phyloP scores from a whole-genome alignment of 2,797 vertebrate genomes.

The Psittacula derbiana region DNA sequence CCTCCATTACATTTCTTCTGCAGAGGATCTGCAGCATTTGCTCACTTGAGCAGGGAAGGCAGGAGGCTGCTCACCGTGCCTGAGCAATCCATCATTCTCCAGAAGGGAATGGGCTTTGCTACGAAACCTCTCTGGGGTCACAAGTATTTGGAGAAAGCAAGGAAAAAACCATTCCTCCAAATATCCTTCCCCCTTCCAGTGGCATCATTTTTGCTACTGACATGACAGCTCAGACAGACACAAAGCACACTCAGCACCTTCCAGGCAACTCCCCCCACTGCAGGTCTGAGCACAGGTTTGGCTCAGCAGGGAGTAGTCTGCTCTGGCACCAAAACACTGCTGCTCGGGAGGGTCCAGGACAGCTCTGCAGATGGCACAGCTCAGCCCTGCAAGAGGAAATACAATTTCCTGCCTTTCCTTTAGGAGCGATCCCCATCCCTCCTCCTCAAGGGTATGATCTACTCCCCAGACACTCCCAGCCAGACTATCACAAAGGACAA shows the following conservation, averaged over 20 bases:
- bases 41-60: background rate
- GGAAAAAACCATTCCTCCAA: background rate
- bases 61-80: background rate
- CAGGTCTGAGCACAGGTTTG: background rate
- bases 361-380: background rate
- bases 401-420: background rate
- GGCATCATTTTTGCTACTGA: background rate
- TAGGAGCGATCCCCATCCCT: background rate
- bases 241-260: background rate
- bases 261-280: fast-evolving
- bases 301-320: background rate
- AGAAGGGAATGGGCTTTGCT: background rate
- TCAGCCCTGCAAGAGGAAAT: background rate
- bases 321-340: background rate
- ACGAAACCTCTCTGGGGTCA: background rate
- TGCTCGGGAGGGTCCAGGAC: background rate
- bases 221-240: fast-evolving
- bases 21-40: background rate
- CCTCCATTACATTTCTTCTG: background rate
- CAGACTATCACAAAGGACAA: background rate
- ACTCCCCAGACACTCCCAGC: background rate
- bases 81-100: background rate
- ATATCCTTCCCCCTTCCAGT: background rate
- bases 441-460: background rate
- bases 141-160: background rate